phyloP scores from a whole-genome alignment of 1,140 invertebrate genomes.

The Limonius californicus region DNA sequence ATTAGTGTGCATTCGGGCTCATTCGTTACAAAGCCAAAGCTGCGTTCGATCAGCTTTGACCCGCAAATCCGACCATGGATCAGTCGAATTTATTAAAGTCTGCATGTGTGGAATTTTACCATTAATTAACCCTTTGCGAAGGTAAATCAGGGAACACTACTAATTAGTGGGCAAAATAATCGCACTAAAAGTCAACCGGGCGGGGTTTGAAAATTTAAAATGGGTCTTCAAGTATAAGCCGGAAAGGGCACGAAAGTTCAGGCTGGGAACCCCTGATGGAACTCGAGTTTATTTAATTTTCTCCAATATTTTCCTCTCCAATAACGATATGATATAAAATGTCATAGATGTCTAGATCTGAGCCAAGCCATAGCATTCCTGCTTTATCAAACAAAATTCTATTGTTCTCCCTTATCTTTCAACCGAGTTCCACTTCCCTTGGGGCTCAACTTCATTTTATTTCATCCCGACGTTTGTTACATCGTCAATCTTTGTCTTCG shows the following conservation, averaged over 20 bases:
- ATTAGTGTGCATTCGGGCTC: background rate
- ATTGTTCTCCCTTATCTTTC: conserved; percentile 1
- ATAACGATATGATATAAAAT: conserved; percentile 1
- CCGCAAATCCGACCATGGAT: no score
- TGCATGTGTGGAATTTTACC: background rate
- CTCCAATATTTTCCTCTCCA: conserved; percentile 1
- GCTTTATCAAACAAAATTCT: background rate
- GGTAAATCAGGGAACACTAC: background rate
- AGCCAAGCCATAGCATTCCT: conserved; percentile 1
- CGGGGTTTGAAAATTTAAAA: background rate
- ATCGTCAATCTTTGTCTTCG: conserved; percentile 1
- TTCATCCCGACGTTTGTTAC: background rate
- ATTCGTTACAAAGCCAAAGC: background rate
- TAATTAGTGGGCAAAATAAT: background rate
- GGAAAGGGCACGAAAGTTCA: no score
- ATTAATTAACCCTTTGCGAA: background rate
- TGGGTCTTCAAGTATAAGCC: background rate
- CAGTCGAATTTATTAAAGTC: background rate
- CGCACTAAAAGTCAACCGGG: background rate
- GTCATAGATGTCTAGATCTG: background rate
- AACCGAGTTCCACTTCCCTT: background rate
- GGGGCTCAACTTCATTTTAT: background rate
- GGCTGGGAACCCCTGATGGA: background rate
- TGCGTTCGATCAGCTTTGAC: background rate
- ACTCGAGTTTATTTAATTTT: conserved; percentile 1